Evolutionary conservation across 1,140 invertebrate species (phyloP).

Genomic region (Drosophila bocqueti): DNA sequence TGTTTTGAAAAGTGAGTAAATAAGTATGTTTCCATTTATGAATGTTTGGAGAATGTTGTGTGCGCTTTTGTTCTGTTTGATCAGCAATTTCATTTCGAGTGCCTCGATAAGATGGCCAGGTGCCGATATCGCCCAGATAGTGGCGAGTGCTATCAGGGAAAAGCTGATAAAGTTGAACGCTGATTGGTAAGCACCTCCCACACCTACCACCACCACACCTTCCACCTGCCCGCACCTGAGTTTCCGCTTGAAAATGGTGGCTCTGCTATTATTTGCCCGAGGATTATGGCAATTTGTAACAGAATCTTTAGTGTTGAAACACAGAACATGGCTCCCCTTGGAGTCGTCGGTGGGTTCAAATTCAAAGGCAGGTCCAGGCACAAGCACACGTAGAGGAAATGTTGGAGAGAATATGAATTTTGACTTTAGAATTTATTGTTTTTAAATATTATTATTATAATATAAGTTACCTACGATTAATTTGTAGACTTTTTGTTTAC

Average conservation of each 20-base stretch:
- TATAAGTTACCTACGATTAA: too few species aligned
- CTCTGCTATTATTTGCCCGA: slow-evolving; percentile 37
- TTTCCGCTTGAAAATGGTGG: slow-evolving; percentile 58
- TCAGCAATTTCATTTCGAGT: slow-evolving; percentile 82
- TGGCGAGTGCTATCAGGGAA: slow-evolving; percentile 44
- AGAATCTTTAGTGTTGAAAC: slow-evolving; percentile 67
- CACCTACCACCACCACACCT: neutral
- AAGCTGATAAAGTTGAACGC: slow-evolving; percentile 58
- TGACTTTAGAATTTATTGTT: neutral
- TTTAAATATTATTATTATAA: neutral
- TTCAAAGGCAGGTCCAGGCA: slow-evolving; percentile 6
- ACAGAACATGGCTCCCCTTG: slow-evolving; percentile 54
- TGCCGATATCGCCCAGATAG: slow-evolving; percentile 52
- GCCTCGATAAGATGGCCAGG: slow-evolving; percentile 78
- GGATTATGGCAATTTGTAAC: slow-evolving; percentile 71
- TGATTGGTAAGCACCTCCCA: slow-evolving; percentile 51
- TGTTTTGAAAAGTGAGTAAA: slow-evolving; percentile 84
- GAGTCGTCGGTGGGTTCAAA: slow-evolving; percentile 24
- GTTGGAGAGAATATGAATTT: neutral
- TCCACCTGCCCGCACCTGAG: slow-evolving; percentile 35
- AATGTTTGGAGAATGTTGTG: slow-evolving; percentile 77
- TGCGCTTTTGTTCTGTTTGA: slow-evolving; percentile 73
- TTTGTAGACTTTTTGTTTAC: too few species aligned
- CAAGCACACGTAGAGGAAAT: slow-evolving; percentile 2
- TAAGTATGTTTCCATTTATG: slow-evolving; percentile 84